phyloP scores from a whole-genome alignment of 2,888 invertebrate genomes.

The Hoplodrina blanda region DNA sequence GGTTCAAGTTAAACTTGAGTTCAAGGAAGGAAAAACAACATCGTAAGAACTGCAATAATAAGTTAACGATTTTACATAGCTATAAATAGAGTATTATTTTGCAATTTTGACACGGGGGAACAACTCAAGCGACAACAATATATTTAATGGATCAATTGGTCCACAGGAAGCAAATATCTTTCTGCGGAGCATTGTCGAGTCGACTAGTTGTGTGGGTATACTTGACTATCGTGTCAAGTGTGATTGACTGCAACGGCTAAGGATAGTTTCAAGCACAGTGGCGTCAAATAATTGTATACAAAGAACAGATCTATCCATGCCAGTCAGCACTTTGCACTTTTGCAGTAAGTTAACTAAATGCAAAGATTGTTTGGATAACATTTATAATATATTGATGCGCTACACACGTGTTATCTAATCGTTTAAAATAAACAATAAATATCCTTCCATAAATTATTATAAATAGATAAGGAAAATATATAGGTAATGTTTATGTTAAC shows the following conservation, averaged over 20 bases:
- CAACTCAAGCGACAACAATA: not conserved
- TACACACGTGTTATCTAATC: not conserved
- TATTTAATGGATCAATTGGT: slow-evolving; percentile 19
- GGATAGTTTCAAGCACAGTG: too few species aligned
- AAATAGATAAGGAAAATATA: not conserved
- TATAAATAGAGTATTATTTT: not conserved
- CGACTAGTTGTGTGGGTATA: not conserved
- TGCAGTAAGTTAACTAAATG: not conserved
- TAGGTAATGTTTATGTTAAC: not conserved
- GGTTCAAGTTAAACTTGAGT: slow-evolving; percentile 34
- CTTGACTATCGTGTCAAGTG: not conserved
- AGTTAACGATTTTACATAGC: not conserved
- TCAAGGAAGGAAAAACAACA: slow-evolving; percentile 38
- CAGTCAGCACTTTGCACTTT: not conserved
- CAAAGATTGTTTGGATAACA: not conserved
- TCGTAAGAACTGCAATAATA: slow-evolving; percentile 18
- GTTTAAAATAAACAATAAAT: not conserved
- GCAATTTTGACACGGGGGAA: slow-evolving; percentile 5
- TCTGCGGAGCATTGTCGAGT: slow-evolving; percentile 10
- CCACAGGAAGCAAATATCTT: slow-evolving; percentile 14
- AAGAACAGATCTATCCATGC: not conserved
- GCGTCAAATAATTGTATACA: not conserved
- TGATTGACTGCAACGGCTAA: not conserved
- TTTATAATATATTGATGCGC: not conserved
- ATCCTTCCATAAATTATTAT: slow-evolving; percentile 4